phyloP scores from a whole-genome alignment of 2,888 invertebrate species.

The Lymantria dispar region DNA sequence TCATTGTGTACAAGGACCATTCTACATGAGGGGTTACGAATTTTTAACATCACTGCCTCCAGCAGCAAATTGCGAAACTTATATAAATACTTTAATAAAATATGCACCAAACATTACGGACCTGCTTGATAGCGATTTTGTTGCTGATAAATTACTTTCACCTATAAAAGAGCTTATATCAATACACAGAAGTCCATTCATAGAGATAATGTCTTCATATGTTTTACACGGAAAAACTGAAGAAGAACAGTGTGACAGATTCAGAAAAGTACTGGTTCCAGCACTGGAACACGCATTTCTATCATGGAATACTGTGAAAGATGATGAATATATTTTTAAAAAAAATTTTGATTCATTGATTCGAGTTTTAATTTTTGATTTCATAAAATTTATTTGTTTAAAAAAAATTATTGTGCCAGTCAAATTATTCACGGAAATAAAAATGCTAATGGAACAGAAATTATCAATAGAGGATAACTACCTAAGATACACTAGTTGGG shows the following conservation, averaged over 20 bases:
- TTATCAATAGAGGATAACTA: conserved; percentile 33
- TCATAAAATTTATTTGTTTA: conserved; percentile 14
- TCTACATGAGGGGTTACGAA: conserved; percentile 43
- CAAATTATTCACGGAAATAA: conserved; percentile 36
- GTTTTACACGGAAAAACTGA: conserved; percentile 35
- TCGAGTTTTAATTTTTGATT: conserved; percentile 4
- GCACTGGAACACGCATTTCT: conserved; percentile 33
- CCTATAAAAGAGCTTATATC: conserved; percentile 23
- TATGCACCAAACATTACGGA: conserved; percentile 34
- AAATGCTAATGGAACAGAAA: conserved; percentile 30
- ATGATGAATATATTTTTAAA: conserved; percentile 14
- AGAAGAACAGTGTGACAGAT: conserved; percentile 34
- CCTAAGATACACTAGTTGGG: conserved; percentile 34
- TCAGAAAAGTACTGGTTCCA: conserved; percentile 30
- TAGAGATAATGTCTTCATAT: conserved; percentile 29
- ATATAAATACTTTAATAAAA: conserved; percentile 22
- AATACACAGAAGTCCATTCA: conserved; percentile 3
- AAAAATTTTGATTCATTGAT: conserved; percentile 15
- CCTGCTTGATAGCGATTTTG: conserved; percentile 39
- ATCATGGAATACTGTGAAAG: conserved; percentile 24
- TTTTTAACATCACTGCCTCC: conserved; percentile 39
- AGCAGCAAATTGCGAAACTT: conserved; percentile 25
- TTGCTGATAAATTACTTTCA: conserved; percentile 34
- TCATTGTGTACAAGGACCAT: conserved; percentile 30
- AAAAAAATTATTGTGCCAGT: conserved; percentile 38